Percentiles rank a stretch among this genome's conserved stretches.
Conservation (phyloP, 2,888 invertebrate genomes). For the Rhagonycha fulva region DNA sequence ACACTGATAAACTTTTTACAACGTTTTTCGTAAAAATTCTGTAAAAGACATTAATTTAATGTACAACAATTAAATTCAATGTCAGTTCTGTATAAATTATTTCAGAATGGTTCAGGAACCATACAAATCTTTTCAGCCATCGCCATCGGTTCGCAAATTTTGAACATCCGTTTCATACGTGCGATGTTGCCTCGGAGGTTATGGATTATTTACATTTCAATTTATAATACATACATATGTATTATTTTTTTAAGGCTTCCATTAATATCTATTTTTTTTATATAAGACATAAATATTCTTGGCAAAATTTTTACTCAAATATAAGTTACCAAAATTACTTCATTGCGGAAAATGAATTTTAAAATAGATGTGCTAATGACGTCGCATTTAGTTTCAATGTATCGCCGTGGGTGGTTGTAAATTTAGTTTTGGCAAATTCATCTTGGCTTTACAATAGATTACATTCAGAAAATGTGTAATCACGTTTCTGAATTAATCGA, state of each 20-base stretch:
- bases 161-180: constrained; percentile 25
- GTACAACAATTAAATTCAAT: constrained; percentile 27
- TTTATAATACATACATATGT: not conserved
- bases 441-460: constrained; percentile 30
- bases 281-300: not conserved
- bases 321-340: constrained; percentile 10
- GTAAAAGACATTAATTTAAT: constrained; percentile 13
- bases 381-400: not conserved
- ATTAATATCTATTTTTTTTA: not conserved
- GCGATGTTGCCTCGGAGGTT: constrained; percentile 18
- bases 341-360: constrained; percentile 22
- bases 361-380: constrained; percentile 28
- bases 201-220: not conserved
- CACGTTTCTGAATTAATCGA: not conserved
- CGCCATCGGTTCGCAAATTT: constrained; percentile 27
- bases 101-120: constrained; percentile 20
- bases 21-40: not conserved
- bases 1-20: not conserved
- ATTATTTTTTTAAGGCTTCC: not conserved
- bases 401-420: constrained; percentile 16
- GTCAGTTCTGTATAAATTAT: constrained; percentile 27
- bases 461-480: not conserved
- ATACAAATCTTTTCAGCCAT: constrained; percentile 19
- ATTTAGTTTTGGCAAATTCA: constrained; percentile 22
- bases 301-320: not conserved